Evolutionary conservation across 2,113 vertebrate genomes (phyloP), one percentile per base, ranked within the genome.

Genomic region (Rhodinocichla rosea): DNA sequence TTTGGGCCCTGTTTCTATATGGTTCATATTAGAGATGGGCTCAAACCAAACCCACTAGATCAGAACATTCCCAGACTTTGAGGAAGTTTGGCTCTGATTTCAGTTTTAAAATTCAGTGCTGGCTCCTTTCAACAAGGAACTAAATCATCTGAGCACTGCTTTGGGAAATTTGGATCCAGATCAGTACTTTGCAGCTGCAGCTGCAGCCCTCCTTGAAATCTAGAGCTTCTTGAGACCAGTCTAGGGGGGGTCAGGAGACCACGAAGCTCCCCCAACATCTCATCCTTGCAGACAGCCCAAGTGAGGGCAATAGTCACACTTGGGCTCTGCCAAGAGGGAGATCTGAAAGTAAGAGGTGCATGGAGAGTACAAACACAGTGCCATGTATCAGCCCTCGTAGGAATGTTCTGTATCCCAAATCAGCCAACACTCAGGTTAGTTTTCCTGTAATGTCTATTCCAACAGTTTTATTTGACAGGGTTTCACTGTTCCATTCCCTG

Each of bases 61-160:
- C 94, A 96, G 95, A 97, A 95, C 95, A 96, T 97, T 95, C 95
- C 94, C 92, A 96, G 93, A 96, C 93, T 96, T 97, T 97, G 96
- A 96, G 93, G 92, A 97, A 94, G 95, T 96, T 96, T 96, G 95
- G 93, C 95, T 96, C 80, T 89, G 56, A 96, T 95, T 90, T 94
- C 80, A 87, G 88, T 92, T 96, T 92, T 93, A 84, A 97, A 96
- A 93, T 96, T 94, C 86, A 93, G 60, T 62, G 33, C 88, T 94
- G 88, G 86, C 76, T 94, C 30, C 87, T 94, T 92, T 96, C 93
- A 90, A 65, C 88, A 71, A 57, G 86, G 89, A 95, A 69, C 86
- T 97, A 96, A 96, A 96, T 96, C 92, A 95, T 95, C 78, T 76
- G 87, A 95, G 70, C 37, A 62, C 45, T 8, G 32, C 91, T 96